Base-by-base conservation (phyloP, 2,797 vertebrate species). In the Hypotaenidia okinawae region DNA sequence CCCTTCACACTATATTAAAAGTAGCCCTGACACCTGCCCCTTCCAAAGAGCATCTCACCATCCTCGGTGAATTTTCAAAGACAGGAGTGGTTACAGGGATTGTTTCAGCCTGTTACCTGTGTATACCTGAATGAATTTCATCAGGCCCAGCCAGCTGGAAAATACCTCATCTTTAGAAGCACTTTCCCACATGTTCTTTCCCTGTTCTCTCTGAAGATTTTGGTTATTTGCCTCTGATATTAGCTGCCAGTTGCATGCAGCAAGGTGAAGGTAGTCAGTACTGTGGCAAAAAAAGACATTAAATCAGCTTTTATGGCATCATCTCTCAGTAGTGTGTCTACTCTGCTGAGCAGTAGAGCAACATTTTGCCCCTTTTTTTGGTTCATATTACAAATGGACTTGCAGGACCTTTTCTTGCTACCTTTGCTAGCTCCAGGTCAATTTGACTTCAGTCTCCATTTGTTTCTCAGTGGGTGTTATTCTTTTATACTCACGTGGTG, bases 131-230 rank as follows among this genome's bases (percentile, higher is more conserved):
- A 41, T 15, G 59, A 62, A 85, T 85, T 59, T 67, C 41, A 25
- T 39, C 64, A 37, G 30, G 57, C 41, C 73, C 68, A 72, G 82
- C 55, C 84, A 78, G 52, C 39, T 86, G 84, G 92, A 90, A 93
- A 68, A 51, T 17, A 16, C 8, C 84, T 75, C 7, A 39, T 85
- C 84, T 51, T 35, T 30, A 49, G 22, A 67, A 68, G 30, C 54
- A 5, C 80, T 83, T 75, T 17, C 68, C 51, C 72, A 41, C 33
- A 1, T n/a, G 30, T 35, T 79, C 68, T 66, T 72, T 27, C 49
- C 45, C 33, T 72, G 2, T 30, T 64, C 54, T 76, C 16, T 57
- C 76, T 45, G 10, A 6, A 35, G 76, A 55, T 66, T 45, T 52
- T 28, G 63, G 84, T 75, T 70, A 33, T 70, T 49, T 86, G 72